phyloP scores from a whole-genome alignment of 2,888 invertebrate genomes.

The Tetrapedia diversipes region DNA sequence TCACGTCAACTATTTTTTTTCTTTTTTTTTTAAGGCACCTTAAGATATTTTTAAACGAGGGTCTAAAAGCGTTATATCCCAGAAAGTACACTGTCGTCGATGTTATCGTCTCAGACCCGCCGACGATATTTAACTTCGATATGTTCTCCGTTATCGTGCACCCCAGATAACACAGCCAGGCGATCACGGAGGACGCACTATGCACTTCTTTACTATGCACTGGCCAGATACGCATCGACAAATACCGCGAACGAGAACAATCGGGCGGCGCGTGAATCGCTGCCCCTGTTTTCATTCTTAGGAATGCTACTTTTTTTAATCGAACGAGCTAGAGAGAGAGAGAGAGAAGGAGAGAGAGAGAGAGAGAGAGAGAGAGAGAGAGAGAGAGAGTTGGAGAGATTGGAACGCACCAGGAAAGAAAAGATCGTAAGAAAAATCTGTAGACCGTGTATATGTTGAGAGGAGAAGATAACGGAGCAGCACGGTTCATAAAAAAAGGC shows the following conservation, averaged over 20 bases:
- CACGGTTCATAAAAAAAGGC: background rate
- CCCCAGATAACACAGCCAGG: background rate
- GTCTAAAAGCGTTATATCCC: background rate
- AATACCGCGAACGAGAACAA: conserved; percentile 39
- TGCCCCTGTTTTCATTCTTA: conserved; percentile 18
- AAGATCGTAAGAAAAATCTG: background rate
- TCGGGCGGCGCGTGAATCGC: conserved; percentile 14
- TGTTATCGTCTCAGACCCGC: background rate
- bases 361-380: too few relatives aligned
- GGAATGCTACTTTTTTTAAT: conserved; percentile 2
- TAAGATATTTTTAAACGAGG: background rate
- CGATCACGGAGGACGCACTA: background rate
- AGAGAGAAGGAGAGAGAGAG: too few relatives aligned
- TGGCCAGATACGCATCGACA: background rate
- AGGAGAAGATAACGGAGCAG: background rate
- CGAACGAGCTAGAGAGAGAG: too few relatives aligned
- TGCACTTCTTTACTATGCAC: background rate
- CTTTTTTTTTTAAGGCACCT: too few relatives aligned
- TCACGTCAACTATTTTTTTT: too few relatives aligned
- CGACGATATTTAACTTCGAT: conserved; percentile 4
- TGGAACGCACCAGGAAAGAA: background rate
- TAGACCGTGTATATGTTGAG: background rate
- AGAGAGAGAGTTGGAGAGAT: background rate
- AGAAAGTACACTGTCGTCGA: background rate
- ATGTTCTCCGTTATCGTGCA: conserved; percentile 7